A percentile compares a stretch with the other conserved stretches of the same genome.
Evolutionary conservation across 2,797 vertebrate genomes (phyloP).

Genomic region (Babyrousa celebensis): DNA sequence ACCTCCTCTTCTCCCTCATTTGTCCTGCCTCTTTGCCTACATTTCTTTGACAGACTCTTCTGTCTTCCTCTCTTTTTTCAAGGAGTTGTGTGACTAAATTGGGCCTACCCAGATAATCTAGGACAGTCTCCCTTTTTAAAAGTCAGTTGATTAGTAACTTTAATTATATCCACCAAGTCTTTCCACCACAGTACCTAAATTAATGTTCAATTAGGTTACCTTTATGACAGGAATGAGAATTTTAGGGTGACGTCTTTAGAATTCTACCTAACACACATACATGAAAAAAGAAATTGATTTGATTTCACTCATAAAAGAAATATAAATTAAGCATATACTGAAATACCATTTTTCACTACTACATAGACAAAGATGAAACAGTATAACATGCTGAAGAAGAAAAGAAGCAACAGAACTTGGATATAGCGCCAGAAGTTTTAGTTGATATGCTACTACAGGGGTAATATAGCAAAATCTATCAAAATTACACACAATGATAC

Average conservation of each 20-base stretch:
- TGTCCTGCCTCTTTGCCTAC: not conserved
- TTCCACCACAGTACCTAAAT: not conserved
- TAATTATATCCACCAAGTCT: not conserved
- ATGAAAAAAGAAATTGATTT: not conserved
- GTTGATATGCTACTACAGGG: not conserved
- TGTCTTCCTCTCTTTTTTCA: not conserved
- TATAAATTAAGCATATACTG: not conserved
- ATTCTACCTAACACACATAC: not conserved
- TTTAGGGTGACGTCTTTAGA: not conserved
- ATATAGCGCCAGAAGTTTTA: conserved; percentile 5
- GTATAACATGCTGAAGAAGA: not conserved
- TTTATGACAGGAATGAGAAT: not conserved
- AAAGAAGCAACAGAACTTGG: not conserved
- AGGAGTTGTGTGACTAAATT: not conserved
- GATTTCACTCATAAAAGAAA: conserved; percentile 15
- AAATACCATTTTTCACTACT: not conserved
- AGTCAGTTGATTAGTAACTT: conserved; percentile 22
- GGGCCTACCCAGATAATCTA: not conserved
- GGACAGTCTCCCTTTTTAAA: conserved; percentile 33
- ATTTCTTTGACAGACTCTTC: not conserved
- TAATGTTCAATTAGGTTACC: conserved; percentile 14
- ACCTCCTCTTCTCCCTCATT: not conserved
- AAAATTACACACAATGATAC: not conserved
- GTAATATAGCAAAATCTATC: not conserved
- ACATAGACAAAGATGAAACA: not conserved